Evolutionary conservation across 1,140 invertebrate genomes (phyloP).

Genomic region (Euwallacea similis): DNA sequence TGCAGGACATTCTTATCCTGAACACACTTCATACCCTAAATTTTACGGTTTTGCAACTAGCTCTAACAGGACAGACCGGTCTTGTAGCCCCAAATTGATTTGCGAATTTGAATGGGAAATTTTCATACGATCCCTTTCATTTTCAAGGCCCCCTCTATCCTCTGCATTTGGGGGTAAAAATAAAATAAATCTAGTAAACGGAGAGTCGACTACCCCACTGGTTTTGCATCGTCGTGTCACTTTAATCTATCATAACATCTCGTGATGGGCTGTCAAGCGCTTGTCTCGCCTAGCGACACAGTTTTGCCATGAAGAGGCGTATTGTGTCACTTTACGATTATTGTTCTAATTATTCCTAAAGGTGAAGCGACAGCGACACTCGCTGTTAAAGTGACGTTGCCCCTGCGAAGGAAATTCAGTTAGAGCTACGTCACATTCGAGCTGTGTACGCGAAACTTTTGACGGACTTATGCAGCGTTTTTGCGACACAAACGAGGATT

Average conservation of each 20-base stretch:
- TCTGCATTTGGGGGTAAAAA: neutral
- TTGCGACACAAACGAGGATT: neutral
- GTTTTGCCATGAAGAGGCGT: slow-evolving; percentile 36
- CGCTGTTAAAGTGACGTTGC: slow-evolving; percentile 26
- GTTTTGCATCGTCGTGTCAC: slow-evolving; percentile 17
- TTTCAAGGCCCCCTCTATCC: no score
- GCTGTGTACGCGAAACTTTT: neutral
- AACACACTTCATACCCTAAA: no score
- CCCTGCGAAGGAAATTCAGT: slow-evolving; percentile 23
- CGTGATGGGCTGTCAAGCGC: slow-evolving; percentile 26
- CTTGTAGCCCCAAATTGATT: no score
- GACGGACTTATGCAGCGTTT: neutral
- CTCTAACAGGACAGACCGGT: no score
- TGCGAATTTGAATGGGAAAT: no score
- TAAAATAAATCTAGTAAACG: neutral
- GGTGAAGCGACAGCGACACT: slow-evolving; percentile 35
- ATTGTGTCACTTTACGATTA: slow-evolving; percentile 39
- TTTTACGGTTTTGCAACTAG: no score
- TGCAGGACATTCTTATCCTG: no score
- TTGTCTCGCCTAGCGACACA: slow-evolving; percentile 21
- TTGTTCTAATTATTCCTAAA: slow-evolving; percentile 37
- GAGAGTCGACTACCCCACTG: slow-evolving; percentile 10
- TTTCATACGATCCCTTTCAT: no score
- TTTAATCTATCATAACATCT: slow-evolving; percentile 34
- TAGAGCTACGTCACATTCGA: slow-evolving; percentile 1